A percentile compares a stretch with the other conserved stretches of the same genome.
These are phyloP conservation scores for Aricia agestis DNA, from an alignment of 1,140 invertebrate genomes.

Conservation along the genomic window DNA sequence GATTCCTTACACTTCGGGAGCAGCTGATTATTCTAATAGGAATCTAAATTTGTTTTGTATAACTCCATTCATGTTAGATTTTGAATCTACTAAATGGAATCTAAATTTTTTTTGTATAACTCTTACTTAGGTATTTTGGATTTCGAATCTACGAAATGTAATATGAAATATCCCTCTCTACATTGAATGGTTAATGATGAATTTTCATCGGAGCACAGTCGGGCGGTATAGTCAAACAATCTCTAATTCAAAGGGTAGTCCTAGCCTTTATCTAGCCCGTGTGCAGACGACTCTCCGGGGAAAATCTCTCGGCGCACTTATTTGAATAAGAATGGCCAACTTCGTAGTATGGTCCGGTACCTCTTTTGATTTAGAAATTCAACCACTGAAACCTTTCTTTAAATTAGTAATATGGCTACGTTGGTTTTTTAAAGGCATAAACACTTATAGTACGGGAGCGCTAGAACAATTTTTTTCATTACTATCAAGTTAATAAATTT, in stretches of 20 bases:
- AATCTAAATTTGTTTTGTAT: too few relatives aligned
- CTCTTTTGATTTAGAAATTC: constrained; percentile 14
- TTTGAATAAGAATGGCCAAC: constrained; percentile 63
- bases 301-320: constrained; percentile 49
- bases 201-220: background rate
- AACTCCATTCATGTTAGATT: too few relatives aligned
- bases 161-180: background rate
- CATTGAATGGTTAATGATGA: constrained; percentile 3
- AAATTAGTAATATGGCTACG: background rate
- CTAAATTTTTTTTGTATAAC: too few relatives aligned
- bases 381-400: background rate
- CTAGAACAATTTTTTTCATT: too few relatives aligned
- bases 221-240: constrained; percentile 21
- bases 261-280: constrained; percentile 29
- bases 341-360: constrained; percentile 18
- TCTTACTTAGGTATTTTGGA: too few relatives aligned
- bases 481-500: too few relatives aligned
- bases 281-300: constrained; percentile 39
- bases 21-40: too few relatives aligned
- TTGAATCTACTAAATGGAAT: too few relatives aligned
- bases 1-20: background rate
- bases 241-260: constrained; percentile 23
- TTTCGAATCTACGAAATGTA: background rate
- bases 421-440: too few relatives aligned
- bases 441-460: too few relatives aligned